These are phyloP conservation scores for Crocidura indochinensis DNA, from an alignment of 2,797 vertebrate genomes.

Conservation along the genomic window DNA sequence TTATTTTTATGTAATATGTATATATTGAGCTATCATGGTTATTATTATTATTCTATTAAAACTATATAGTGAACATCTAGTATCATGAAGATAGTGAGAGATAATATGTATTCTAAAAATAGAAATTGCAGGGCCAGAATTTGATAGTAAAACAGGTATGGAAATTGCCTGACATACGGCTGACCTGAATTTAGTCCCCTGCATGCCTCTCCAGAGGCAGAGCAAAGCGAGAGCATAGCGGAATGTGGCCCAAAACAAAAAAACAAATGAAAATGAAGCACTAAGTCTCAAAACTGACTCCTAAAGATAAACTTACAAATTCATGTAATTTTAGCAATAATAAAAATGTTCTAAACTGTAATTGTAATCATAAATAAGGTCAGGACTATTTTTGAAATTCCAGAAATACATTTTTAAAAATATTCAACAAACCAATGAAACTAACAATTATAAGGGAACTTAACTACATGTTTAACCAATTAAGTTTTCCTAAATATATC, in stretches of 20 bases:
- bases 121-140: too few species aligned
- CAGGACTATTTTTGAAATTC: conserved; percentile 26
- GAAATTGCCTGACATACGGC: too few species aligned
- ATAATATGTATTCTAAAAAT: too few species aligned
- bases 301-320: conserved; percentile 52
- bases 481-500: conserved; percentile 46
- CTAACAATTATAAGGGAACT: neutral
- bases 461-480: conserved; percentile 9
- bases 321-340: neutral
- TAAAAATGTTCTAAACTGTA: neutral
- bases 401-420: conserved; percentile 39
- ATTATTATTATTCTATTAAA: too few species aligned
- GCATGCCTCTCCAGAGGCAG: too few species aligned
- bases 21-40: too few species aligned
- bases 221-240: too few species aligned
- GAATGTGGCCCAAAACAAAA: too few species aligned
- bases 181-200: too few species aligned
- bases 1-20: too few species aligned
- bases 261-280: neutral
- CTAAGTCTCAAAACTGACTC: neutral
- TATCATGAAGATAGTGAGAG: neutral
- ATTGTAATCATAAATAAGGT: conserved; percentile 16
- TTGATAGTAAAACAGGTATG: too few species aligned
- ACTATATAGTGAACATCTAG: neutral
- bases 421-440: neutral